Conservation (phyloP, 2,888 invertebrate genomes). For the Acanthoscelides obtectus region DNA sequence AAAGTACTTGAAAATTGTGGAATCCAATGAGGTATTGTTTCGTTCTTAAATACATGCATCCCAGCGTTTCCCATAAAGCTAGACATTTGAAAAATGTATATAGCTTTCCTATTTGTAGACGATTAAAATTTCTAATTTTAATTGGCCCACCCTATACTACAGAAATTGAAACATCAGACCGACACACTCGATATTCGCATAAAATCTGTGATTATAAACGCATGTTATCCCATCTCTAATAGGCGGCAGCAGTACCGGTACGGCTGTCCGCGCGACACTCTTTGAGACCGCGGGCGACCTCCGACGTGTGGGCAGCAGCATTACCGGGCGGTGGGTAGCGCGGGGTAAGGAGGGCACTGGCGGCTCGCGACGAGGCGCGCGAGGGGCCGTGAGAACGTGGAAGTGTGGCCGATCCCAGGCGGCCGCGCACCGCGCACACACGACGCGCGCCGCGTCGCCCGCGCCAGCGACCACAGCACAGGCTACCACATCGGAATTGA, state of each 20-base stretch:
- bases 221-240: neutral
- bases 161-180: too few species aligned
- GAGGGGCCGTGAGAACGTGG: conserved; percentile 37
- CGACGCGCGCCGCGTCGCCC: neutral
- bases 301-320: neutral
- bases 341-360: neutral
- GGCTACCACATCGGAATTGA: neutral
- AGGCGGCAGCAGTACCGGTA: neutral
- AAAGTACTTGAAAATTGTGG: too few species aligned
- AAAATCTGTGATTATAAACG: too few species aligned
- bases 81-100: too few species aligned
- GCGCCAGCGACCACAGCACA: neutral
- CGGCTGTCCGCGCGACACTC: neutral
- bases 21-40: too few species aligned
- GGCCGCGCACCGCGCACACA: conserved; percentile 11
- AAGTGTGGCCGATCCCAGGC: conserved; percentile 41
- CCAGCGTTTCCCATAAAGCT: too few species aligned
- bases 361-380: conserved; percentile 18
- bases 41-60: too few species aligned
- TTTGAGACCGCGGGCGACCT: neutral
- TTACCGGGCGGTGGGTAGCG: neutral
- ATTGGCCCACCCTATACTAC: too few species aligned
- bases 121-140: too few species aligned
- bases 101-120: too few species aligned
- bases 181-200: too few species aligned